Conservation (phyloP, 2,888 invertebrate species). For the Gandaritis pyraliata region DNA sequence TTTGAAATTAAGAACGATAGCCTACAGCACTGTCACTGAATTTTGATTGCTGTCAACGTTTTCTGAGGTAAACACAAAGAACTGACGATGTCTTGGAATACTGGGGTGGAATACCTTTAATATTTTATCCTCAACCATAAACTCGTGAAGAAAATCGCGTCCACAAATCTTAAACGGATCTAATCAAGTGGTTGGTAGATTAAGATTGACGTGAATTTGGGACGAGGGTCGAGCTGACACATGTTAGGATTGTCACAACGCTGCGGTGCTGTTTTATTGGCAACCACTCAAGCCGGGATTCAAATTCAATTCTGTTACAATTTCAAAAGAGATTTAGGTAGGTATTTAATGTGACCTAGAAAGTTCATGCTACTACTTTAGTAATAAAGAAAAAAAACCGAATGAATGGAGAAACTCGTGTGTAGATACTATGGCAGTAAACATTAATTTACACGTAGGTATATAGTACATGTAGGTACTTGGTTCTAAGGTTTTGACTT, state of each 20-base stretch:
- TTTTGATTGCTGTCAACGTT: too few species aligned
- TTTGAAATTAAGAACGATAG: too few species aligned
- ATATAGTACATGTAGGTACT: too few species aligned
- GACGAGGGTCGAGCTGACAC: conserved; percentile 33
- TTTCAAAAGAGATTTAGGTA: conserved; percentile 3
- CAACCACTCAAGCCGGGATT: conserved; percentile 25
- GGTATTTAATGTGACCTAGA: not conserved
- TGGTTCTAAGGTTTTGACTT: too few species aligned
- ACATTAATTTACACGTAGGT: too few species aligned
- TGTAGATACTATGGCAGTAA: too few species aligned
- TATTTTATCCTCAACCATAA: not conserved
- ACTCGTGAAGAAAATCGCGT: conserved; percentile 32
- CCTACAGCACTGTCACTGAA: too few species aligned
- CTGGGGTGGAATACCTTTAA: too few species aligned
- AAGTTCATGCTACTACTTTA: not conserved
- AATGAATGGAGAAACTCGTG: not conserved
- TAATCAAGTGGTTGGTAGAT: conserved; percentile 54
- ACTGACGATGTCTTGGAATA: too few species aligned
- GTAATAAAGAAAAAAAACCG: not conserved
- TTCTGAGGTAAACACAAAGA: too few species aligned
- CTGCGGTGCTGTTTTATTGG: conserved; percentile 30
- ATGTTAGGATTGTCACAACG: conserved; percentile 30
- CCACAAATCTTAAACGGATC: conserved; percentile 45
- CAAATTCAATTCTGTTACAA: conserved; percentile 28
- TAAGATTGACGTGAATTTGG: conserved; percentile 57